Evolutionary conservation across 92 coral and sea anemone species (phyloP).

Genomic region (Zoanthus sansibaricus): DNA sequence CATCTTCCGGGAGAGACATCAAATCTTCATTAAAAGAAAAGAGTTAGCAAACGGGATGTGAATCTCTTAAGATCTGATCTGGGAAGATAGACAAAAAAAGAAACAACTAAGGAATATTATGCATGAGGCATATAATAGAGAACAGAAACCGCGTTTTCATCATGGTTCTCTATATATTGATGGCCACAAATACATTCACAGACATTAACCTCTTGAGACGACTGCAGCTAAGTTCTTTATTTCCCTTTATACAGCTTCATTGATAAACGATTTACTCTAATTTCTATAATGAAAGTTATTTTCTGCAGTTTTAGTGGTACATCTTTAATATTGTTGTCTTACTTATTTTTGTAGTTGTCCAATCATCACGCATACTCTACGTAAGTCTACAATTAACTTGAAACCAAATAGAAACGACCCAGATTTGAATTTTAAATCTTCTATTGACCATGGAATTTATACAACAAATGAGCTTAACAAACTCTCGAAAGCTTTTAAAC

Average conservation of each 20-base stretch:
- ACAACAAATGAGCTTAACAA: constrained; percentile 1
- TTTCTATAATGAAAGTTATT: not conserved
- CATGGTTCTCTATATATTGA: not conserved
- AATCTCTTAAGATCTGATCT: constrained; percentile 35
- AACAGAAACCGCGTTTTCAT: not conserved
- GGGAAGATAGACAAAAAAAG: constrained; percentile 49
- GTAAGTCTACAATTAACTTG: not conserved
- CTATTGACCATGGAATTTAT: not conserved
- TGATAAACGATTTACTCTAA: not conserved
- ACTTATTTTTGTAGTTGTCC: too few relatives aligned
- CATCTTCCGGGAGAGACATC: not conserved
- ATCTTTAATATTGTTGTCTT: not conserved
- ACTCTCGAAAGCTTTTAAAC: not conserved
- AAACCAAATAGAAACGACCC: not conserved
- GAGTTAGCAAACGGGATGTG: constrained; percentile 15
- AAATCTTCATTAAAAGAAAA: constrained; percentile 23
- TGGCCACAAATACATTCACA: not conserved
- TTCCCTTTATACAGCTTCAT: not conserved
- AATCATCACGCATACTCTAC: too few relatives aligned
- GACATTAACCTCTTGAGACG: too few relatives aligned
- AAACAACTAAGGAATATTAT: not conserved
- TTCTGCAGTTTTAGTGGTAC: not conserved
- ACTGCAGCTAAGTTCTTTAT: not conserved
- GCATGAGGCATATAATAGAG: not conserved
- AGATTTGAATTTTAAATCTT: too few relatives aligned